These are phyloP conservation scores for Clinocottus analis DNA, from an alignment of 2,113 vertebrate species.

Conservation along the genomic window DNA sequence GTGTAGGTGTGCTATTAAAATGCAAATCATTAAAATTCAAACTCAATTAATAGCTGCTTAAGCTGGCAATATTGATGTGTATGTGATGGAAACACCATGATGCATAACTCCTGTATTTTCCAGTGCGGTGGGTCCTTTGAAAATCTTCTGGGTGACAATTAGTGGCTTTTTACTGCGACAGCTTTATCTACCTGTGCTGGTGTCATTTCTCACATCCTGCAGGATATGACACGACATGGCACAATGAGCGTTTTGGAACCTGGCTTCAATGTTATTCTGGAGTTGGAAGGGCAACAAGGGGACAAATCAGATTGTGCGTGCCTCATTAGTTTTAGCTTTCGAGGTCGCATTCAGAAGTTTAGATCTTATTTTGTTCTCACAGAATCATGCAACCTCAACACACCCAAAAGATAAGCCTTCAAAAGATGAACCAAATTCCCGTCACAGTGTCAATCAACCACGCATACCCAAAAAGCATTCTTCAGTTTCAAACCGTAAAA, in stretches of 20 bases:
- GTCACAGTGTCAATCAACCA: not conserved
- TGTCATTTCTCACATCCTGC: conserved; percentile 4
- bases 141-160: conserved; percentile 16
- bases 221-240: not conserved
- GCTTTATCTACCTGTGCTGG: conserved; percentile 5
- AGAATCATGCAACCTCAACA: not conserved
- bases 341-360: not conserved
- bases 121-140: not conserved
- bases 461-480: not conserved
- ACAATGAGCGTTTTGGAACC: not conserved
- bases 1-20: conserved; percentile 47
- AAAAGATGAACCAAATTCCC: not conserved
- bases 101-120: conserved; percentile 3
- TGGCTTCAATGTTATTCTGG: not conserved
- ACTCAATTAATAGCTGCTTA: conserved; percentile 25
- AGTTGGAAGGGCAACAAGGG: not conserved
- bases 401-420: not conserved
- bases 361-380: not conserved
- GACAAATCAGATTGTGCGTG: not conserved
- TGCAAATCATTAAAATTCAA: conserved; percentile 32
- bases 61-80: not conserved
- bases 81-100: conserved; percentile 13
- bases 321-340: not conserved
- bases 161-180: conserved; percentile 20
- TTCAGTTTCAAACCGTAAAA: not conserved